These are phyloP conservation scores for Helicolenus hilgendorfi DNA, from an alignment of 2,797 vertebrate genomes.

Conservation along the genomic window DNA sequence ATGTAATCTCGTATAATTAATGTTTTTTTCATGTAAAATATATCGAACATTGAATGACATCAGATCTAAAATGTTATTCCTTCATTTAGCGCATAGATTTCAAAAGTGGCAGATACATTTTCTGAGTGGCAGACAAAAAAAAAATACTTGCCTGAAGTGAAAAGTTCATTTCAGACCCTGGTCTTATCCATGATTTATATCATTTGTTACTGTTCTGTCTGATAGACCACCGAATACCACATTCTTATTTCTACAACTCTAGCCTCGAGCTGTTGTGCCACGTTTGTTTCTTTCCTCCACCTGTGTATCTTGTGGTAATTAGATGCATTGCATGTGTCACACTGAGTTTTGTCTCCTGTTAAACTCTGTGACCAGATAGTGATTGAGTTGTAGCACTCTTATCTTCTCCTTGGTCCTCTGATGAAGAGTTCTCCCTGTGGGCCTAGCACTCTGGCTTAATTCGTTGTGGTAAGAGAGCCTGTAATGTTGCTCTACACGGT, in stretches of 20 bases:
- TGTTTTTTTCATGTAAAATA: no score
- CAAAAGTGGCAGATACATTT: no score
- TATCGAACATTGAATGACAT: no score
- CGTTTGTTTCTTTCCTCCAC: constrained; percentile 18
- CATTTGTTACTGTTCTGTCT: constrained; percentile 27
- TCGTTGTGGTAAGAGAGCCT: constrained; percentile 70
- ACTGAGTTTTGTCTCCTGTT: constrained; percentile 68
- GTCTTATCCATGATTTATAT: background rate
- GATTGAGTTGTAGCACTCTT: constrained; percentile 73
- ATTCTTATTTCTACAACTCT: constrained; percentile 13
- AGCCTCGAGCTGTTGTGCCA: constrained; percentile 23
- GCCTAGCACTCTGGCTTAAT: constrained; percentile 64
- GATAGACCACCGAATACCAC: background rate
- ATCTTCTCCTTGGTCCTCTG: constrained; percentile 63
- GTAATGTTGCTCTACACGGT: constrained; percentile 64
- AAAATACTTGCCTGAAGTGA: no score
- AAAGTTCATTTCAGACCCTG: no score
- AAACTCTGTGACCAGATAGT: constrained; percentile 72
- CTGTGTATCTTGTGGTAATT: constrained; percentile 57
- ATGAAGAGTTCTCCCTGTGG: constrained; percentile 69
- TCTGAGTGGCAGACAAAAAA: no score
- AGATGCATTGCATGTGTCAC: constrained; percentile 73
- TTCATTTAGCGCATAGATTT: no score
- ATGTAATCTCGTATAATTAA: no score
- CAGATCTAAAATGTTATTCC: no score